Conservation (phyloP, 2,113 vertebrate genomes). For the Ailurus styani region DNA sequence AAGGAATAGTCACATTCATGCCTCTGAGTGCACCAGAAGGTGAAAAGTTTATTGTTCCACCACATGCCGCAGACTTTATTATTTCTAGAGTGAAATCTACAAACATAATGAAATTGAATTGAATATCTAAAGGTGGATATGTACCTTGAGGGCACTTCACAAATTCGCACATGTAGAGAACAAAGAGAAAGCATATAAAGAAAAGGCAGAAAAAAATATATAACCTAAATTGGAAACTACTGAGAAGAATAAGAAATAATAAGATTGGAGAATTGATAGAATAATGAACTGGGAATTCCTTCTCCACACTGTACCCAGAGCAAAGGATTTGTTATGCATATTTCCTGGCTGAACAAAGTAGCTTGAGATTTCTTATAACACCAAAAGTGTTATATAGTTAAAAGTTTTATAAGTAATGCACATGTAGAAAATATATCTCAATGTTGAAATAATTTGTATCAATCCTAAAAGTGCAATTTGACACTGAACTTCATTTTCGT, state of each 20-base stretch:
- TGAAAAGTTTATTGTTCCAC: conserved; percentile 61
- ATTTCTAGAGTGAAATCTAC: conserved; percentile 76
- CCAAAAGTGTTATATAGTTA: not conserved
- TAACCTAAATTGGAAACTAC: conserved; percentile 48
- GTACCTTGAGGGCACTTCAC: conserved; percentile 72
- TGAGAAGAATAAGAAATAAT: conserved; percentile 62
- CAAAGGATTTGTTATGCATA: conserved; percentile 12
- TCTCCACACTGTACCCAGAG: not conserved
- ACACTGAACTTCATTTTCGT: not conserved
- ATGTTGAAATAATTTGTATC: conserved; percentile 7
- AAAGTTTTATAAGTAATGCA: not conserved
- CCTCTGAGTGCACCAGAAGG: conserved; percentile 47
- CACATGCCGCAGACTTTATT: conserved; percentile 70
- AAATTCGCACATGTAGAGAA: conserved; percentile 66
- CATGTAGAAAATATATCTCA: not conserved
- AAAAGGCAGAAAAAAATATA: conserved; percentile 61
- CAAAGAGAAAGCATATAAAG: conserved; percentile 56
- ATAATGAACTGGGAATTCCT: conserved; percentile 24
- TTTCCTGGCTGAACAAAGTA: conserved; percentile 6
- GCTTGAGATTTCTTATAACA: not conserved
- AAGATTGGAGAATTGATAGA: not conserved
- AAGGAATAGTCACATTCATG: conserved; percentile 13
- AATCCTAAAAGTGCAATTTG: not conserved
- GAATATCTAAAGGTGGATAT: conserved; percentile 65
- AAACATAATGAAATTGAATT: conserved; percentile 77